These are phyloP conservation scores for Nipponia nippon DNA, from an alignment of 2,113 vertebrate species.

Conservation along the genomic window DNA sequence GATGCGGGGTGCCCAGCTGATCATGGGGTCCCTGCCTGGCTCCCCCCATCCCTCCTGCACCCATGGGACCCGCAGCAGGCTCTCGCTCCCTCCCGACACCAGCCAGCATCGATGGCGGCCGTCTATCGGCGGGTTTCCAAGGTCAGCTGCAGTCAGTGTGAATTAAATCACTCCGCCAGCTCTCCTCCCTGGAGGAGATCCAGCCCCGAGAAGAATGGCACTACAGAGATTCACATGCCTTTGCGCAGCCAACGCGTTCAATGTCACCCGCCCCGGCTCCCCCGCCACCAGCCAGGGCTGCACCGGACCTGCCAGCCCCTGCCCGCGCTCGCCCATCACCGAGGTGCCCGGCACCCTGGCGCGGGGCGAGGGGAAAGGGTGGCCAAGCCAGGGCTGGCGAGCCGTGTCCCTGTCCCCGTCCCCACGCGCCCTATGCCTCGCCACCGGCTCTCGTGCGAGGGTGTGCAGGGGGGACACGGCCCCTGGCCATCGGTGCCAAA, in stretches of 20 bases:
- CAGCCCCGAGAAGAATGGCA: constrained; percentile 40
- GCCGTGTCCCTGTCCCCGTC: neutral
- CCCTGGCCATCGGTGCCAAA: neutral
- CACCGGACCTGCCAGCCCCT: too few relatives aligned
- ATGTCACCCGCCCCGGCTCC: neutral
- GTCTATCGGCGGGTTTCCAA: constrained; percentile 75
- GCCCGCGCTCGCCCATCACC: neutral
- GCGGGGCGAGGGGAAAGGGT: neutral
- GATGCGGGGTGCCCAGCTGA: neutral
- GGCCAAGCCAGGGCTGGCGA: neutral
- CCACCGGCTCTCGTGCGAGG: neutral
- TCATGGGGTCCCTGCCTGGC: neutral
- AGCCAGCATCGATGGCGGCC: neutral
- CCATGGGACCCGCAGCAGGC: neutral
- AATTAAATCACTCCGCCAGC: constrained; percentile 80
- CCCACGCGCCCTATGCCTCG: neutral
- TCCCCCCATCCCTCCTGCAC: neutral
- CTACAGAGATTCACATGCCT: constrained; percentile 18
- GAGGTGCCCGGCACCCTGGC: too few relatives aligned
- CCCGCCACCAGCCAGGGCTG: neutral
- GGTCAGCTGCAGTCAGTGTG: constrained; percentile 82
- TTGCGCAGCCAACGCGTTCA: neutral
- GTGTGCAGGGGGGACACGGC: neutral
- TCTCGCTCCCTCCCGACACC: neutral
- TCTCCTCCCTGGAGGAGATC: constrained; percentile 75